These are phyloP conservation scores for Rhingia campestris DNA, from an alignment of 2,888 invertebrate genomes.

Conservation along the genomic window DNA sequence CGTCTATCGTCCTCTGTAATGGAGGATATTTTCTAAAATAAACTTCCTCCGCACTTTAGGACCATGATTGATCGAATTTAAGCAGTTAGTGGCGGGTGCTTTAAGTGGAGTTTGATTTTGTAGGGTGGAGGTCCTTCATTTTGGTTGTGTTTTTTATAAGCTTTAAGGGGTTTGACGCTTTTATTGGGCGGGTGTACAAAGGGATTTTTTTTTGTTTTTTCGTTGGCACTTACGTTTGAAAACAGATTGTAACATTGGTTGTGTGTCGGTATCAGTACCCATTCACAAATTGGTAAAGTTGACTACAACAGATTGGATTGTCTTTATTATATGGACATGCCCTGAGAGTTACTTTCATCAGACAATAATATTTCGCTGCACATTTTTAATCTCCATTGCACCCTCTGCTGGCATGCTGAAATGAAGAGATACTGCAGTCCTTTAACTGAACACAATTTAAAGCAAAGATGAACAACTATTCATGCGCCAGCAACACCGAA, in stretches of 20 bases:
- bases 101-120: slow-evolving; percentile 12
- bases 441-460: slow-evolving; percentile 17
- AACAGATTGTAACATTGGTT: too few species aligned
- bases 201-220: too few species aligned
- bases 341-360: too few species aligned
- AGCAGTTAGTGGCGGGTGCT: slow-evolving; percentile 9
- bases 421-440: background rate
- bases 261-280: too few species aligned
- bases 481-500: background rate
- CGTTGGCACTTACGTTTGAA: too few species aligned
- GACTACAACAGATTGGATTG: too few species aligned
- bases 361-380: background rate
- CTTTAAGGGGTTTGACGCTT: background rate
- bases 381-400: background rate
- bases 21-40: slow-evolving; percentile 16
- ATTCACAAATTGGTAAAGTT: too few species aligned
- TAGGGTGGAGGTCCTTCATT: background rate
- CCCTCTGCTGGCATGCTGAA: background rate
- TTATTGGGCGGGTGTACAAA: background rate
- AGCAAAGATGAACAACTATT: slow-evolving; percentile 22
- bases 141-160: background rate
- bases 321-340: too few species aligned
- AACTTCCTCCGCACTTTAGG: slow-evolving; percentile 24
- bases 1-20: slow-evolving; percentile 14
- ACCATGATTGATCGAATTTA: slow-evolving; percentile 40